Base-by-base conservation (phyloP, 2,113 vertebrate species). In the Neopipo cinnamomea region DNA sequence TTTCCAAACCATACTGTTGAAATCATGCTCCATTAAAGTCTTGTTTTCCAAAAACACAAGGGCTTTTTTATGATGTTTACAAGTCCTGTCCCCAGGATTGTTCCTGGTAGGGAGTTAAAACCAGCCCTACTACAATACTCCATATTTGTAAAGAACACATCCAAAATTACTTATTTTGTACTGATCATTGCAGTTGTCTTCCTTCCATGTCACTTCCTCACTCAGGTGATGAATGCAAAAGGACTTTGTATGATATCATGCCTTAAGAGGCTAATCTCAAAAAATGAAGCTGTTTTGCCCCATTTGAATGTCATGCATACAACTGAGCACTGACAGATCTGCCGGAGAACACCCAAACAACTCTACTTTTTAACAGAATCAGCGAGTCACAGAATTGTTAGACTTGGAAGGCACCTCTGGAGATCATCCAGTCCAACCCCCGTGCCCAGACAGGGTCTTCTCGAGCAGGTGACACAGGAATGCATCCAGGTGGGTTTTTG, bases 391-490 rank as follows among this genome's bases (percentile, higher is more conserved):
- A 37, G 58, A 79, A 73, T 11, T 18, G 9, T 7, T 65, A 3
- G 58, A 31, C 18, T 66, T 73, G 35, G 50, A 80, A 56, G 31
- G 17, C 14, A 10, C 31, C 16, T 27, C 5, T 35, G 39, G 65
- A 62, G 20, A n/a, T n/a, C 3, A 28, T 6, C 5, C 8, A 16
- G 18, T 55, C 23, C 41, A 47, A 4, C 0, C 9, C 4, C 10
- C 4, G 15, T 16, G 55, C 65, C 47, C 41, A 7, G 5, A 41
- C n/a, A 55, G 41, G 8, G 56, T 63, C 6, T 5, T 30, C 49
- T 39, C 3, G 19, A 21, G 41, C 49, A 21, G 56, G n/a, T 30
- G 47, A 17, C 41, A 55, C n/a, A 8, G 49, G 41, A 41, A 17
- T 0, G 3, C 8, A 19, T n/a, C 39, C 47, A 11, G 10, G 47